Base-by-base conservation (phyloP, 1,140 invertebrate species). In the Telenomus remus region DNA sequence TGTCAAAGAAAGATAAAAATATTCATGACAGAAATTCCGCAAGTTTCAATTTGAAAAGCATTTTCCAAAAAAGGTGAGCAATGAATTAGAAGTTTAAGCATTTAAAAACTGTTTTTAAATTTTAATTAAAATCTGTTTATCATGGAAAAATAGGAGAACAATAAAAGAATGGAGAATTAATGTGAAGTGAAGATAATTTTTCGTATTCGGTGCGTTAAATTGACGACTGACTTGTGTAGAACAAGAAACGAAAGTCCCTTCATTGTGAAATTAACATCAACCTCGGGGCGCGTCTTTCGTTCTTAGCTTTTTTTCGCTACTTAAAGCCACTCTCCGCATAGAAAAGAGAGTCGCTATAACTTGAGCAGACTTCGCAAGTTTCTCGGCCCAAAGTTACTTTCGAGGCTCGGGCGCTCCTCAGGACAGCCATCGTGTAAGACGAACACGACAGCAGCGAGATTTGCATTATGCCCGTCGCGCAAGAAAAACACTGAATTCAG, bases 211-310 rank as follows among this genome's bases (percentile, higher is more conserved):
- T 71, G 55, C 66, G 61, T 66, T 66, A 76, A 76, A 76, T 57
- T 71, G 73, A 76, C 65, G 65, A 63, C 49, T 71, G 66, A 53
- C 66, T 71, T 76, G 65, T 66, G 61, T 71, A 71, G 66, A 66
- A 66, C 56, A 76, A 76, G 66, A 76, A 76, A 76, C 66, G 51
- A 76, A 71, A 66, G 66, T 76, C 66, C n/a, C 42, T 44, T 71
- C 66, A 76, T 76, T 76, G 73, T 71, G 73, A 76, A 76, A 76
- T 76, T 76, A 76, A 76, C 73, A 76, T 76, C 60, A 76, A 76
- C 73, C 73, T 65, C 65, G 34, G 65, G 65, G 53, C 42, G 55
- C 55, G 46, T 69, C 19, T 27, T 70, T 70, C 61, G 63, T 56
- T 68, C 27, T 69, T 16, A 43, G 35, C 43, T 66, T 70, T 57